A percentile compares a stretch with the other conserved stretches of the same genome.
phyloP scores from a whole-genome alignment of 2,113 vertebrate genomes.

The Phodopus roborovskii region DNA sequence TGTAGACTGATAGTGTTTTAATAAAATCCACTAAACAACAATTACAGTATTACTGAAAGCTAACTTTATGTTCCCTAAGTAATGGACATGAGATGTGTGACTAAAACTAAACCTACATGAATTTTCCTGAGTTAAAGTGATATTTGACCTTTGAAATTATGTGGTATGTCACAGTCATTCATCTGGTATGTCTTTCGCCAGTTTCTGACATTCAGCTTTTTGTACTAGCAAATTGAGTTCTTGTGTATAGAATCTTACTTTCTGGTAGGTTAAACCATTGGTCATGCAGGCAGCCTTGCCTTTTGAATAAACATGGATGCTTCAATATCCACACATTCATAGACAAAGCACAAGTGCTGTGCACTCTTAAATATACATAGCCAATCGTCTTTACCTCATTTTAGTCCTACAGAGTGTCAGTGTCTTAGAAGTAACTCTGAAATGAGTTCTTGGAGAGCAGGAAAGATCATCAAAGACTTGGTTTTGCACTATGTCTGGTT shows the following conservation, averaged over 20 bases:
- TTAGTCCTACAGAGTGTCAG: accelerated
- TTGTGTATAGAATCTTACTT: background rate
- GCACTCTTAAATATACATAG: too few species aligned
- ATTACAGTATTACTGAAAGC: background rate
- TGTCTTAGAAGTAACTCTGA: background rate
- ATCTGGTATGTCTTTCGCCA: too few species aligned
- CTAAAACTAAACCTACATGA: background rate
- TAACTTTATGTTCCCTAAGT: background rate
- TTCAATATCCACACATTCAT: too few species aligned
- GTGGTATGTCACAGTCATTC: background rate
- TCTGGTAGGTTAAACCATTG: background rate
- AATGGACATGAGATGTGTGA: background rate
- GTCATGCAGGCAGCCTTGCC: background rate
- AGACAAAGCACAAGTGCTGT: too few species aligned
- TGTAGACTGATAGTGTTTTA: background rate
- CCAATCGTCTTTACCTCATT: accelerated
- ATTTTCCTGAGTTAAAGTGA: too few species aligned
- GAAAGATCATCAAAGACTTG: background rate
- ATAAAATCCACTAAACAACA: background rate
- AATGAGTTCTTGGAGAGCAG: background rate
- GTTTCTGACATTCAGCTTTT: background rate
- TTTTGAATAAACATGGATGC: background rate
- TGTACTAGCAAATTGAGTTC: background rate
- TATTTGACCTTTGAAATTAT: accelerated
- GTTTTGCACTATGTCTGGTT: background rate